A percentile compares a stretch with the other conserved stretches of the same genome.
These are phyloP conservation scores for Corydoras sp. DNA, from an alignment of 2,113 vertebrate genomes.

Conservation along the genomic window DNA sequence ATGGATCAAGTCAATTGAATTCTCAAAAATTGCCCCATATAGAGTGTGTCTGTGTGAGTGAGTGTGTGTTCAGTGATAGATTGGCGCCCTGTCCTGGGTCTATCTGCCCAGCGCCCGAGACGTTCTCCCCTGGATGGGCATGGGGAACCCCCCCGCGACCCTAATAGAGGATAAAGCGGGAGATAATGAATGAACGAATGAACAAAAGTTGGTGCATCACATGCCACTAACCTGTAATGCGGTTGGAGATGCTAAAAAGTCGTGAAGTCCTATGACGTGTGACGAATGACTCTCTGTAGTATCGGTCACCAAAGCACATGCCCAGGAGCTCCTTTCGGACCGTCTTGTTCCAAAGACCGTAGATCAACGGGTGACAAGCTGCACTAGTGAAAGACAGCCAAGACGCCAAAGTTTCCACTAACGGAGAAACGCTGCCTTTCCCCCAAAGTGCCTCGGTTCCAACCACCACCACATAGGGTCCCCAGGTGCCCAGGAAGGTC, in stretches of 20 bases:
- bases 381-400: conserved; percentile 95
- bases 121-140: too few species aligned
- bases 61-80: too few species aligned
- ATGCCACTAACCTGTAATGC: conserved; percentile 77
- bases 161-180: too few species aligned
- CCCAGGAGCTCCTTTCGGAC: conserved; percentile 93
- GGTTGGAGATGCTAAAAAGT: conserved; percentile 95
- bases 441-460: conserved; percentile 89
- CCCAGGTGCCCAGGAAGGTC: conserved; percentile 88
- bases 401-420: conserved; percentile 84
- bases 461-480: conserved; percentile 87
- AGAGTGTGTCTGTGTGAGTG: too few species aligned
- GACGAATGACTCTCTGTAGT: conserved; percentile 87
- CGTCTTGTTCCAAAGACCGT: conserved; percentile 97
- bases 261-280: conserved; percentile 80
- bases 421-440: conserved; percentile 77
- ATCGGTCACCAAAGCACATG: conserved; percentile 93
- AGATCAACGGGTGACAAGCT: conserved; percentile 90
- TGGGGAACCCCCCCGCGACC: too few species aligned
- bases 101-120: too few species aligned
- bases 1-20: too few species aligned
- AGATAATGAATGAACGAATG: too few species aligned
- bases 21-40: too few species aligned
- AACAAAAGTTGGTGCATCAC: too few species aligned
- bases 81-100: too few species aligned